These are phyloP conservation scores for Caenorhabditis sp. DNA, from an alignment of 2,888 invertebrate species.

Conservation along the genomic window DNA sequence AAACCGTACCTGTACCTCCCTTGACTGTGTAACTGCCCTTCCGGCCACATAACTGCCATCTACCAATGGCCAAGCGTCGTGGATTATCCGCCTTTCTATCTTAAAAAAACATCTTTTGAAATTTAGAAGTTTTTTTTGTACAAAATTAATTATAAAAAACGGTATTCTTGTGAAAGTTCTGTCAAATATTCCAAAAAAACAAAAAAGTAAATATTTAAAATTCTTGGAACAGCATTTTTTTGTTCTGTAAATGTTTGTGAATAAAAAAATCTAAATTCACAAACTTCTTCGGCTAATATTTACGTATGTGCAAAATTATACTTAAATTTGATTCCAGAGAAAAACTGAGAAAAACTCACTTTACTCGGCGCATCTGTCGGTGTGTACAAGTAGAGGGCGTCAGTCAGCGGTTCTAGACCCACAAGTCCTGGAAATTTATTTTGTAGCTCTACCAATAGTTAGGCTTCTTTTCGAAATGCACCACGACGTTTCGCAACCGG, in stretches of 20 bases:
- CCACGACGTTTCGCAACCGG: too few species aligned
- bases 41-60: slow-evolving; percentile 76
- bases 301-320: background rate
- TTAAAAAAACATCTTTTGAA: slow-evolving; percentile 13
- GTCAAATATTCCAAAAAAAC: background rate
- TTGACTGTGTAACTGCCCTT: slow-evolving; percentile 73
- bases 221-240: background rate
- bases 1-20: slow-evolving; percentile 74
- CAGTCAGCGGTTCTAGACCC: slow-evolving; percentile 72
- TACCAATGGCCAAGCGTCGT: slow-evolving; percentile 75
- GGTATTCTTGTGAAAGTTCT: too few species aligned
- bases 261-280: background rate
- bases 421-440: slow-evolving; percentile 53
- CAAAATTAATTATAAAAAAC: too few species aligned
- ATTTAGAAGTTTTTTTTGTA: too few species aligned
- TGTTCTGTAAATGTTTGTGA: background rate
- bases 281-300: background rate
- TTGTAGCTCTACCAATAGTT: too few species aligned
- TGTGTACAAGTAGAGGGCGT: slow-evolving; percentile 79
- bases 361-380: slow-evolving; percentile 78
- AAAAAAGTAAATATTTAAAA: background rate
- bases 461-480: too few species aligned
- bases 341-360: slow-evolving; percentile 31
- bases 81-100: slow-evolving; percentile 70
- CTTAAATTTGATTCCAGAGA: background rate